Percentiles rank a stretch among this genome's conserved stretches.
Conservation (phyloP, 2,797 vertebrate genomes). For the Chaetophractus vellerosus region DNA sequence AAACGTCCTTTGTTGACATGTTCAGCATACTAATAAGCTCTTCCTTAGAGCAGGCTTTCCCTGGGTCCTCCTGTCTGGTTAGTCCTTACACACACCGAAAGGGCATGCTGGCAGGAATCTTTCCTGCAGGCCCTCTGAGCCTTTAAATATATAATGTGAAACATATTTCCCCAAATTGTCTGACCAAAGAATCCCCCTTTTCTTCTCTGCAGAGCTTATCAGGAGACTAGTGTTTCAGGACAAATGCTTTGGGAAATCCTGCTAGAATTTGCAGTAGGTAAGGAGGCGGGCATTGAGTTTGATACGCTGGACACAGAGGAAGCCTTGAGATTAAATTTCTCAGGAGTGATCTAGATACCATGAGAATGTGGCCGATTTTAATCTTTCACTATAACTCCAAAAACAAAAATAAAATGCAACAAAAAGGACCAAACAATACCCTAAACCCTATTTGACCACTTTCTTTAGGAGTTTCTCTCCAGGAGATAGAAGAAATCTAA, state of each 20-base stretch:
- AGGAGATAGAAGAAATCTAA: neutral
- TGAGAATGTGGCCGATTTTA: neutral
- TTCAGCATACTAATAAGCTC: accelerated
- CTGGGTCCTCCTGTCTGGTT: neutral
- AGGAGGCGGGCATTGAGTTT: neutral
- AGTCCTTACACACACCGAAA: neutral
- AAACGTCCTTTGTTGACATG: neutral
- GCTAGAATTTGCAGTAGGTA: neutral
- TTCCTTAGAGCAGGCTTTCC: neutral
- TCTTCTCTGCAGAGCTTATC: neutral
- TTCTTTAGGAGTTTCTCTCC: neutral
- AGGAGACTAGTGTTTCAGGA: neutral
- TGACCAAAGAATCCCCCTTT: neutral
- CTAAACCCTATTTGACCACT: neutral
- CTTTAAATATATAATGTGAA: no score
- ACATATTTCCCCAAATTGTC: no score
- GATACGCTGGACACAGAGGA: neutral
- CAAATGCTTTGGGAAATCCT: neutral
- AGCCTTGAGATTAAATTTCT: neutral
- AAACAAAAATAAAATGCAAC: neutral
- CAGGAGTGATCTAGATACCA: neutral
- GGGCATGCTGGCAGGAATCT: neutral
- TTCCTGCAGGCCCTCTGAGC: neutral
- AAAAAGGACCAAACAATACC: neutral
- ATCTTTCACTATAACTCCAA: neutral